phyloP scores from a whole-genome alignment of 2,797 vertebrate genomes.

The Gobio occitaniae region DNA sequence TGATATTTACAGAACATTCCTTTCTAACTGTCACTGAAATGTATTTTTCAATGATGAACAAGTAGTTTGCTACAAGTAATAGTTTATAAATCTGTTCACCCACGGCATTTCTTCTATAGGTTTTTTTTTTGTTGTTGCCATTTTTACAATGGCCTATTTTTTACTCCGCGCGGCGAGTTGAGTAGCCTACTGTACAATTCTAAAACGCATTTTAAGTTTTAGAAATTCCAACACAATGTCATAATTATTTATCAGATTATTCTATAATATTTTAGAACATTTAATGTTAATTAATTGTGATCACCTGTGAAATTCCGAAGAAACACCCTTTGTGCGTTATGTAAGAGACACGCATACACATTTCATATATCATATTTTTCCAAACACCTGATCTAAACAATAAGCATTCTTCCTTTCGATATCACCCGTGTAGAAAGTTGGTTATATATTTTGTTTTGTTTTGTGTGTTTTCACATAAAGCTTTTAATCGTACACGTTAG shows the following conservation, averaged over 20 bases:
- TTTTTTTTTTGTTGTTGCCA: neutral
- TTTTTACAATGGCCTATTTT: slow-evolving; percentile 26
- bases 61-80: slow-evolving; percentile 37
- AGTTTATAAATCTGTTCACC: slow-evolving; percentile 59
- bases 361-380: neutral
- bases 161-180: slow-evolving; percentile 43
- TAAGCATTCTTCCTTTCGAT: neutral
- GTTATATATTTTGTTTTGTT: neutral
- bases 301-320: neutral
- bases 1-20: neutral
- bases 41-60: slow-evolving; percentile 63
- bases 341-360: neutral
- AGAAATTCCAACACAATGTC: neutral
- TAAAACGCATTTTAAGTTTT: slow-evolving; percentile 63
- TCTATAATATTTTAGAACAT: neutral
- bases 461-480: neutral
- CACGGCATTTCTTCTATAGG: neutral
- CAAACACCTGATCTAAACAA: neutral
- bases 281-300: neutral
- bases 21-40: neutral
- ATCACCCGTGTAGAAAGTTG: neutral
- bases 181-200: slow-evolving; percentile 62
- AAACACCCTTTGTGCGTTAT: neutral
- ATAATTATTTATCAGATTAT: neutral
- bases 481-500: neutral